Percentiles rank a stretch among this genome's conserved stretches.
phyloP scores from a whole-genome alignment of 2,113 vertebrate species.

The Fulmarus glacialis region DNA sequence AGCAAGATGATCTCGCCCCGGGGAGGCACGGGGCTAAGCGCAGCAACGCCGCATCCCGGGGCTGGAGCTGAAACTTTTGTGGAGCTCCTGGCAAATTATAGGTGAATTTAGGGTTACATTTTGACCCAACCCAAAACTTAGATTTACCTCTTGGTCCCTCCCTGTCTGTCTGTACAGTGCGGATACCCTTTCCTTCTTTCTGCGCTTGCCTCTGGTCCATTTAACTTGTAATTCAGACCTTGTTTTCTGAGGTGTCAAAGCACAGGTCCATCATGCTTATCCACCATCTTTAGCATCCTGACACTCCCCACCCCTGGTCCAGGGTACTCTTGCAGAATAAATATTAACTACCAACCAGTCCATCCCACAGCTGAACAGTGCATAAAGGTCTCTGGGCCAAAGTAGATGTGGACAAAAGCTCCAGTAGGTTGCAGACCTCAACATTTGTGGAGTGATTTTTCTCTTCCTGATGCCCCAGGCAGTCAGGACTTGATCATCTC shows the following conservation, averaged over 20 bases:
- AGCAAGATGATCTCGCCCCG: fast-evolving
- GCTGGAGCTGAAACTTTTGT: background rate
- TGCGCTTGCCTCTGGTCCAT: background rate
- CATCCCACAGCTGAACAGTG: background rate
- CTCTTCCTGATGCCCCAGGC: background rate
- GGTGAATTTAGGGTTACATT: background rate
- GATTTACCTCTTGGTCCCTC: background rate
- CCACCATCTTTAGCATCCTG: background rate
- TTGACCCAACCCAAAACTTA: background rate
- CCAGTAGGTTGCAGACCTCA: background rate
- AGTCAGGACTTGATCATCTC: background rate
- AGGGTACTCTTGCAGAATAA: background rate
- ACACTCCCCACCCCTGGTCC: fast-evolving
- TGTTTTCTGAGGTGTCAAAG: background rate
- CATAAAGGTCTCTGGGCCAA: background rate
- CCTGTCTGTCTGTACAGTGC: background rate
- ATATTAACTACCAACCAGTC: background rate
- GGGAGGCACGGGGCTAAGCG: fast-evolving
- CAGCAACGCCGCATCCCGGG: background rate
- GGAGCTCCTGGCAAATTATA: background rate
- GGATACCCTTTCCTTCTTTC: background rate
- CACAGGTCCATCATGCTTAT: background rate
- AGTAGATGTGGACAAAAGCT: background rate
- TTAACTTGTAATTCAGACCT: background rate
- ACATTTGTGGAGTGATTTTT: background rate